Base-by-base conservation (phyloP, 2,797 vertebrate genomes). In the Syngnathus acus region DNA sequence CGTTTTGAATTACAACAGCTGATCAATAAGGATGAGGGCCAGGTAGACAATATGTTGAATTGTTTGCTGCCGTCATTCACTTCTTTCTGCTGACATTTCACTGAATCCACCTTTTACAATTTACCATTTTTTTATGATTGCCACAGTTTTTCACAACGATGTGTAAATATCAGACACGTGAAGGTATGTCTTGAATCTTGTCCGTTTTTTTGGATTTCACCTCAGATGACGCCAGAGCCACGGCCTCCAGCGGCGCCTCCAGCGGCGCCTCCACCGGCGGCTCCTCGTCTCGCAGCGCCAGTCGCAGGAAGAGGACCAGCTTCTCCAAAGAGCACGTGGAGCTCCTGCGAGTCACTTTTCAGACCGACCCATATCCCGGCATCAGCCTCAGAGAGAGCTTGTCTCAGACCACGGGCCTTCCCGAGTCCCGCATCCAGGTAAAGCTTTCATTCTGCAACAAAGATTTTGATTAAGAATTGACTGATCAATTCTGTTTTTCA, bases 341-440 rank as follows among this genome's bases (percentile, higher is more conserved):
- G 77, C 86, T 92, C 38, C 82, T 92, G 48, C 80, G 87, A 0
- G 61, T 71, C 64, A 89, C 91, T 16, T 92, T 92, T 1, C 81
- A 88, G 79, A 91, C 88, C 0, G 89, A 91, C 78, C 90, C 89
- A 0, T 92, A 92, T 67, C 91, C 91, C 0, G 91, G 91, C 67
- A 92, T 92, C 83, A 89, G 87, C 73, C 84, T 91, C 69, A 82
- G 91, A 45, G 91, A 92, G 76, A 89, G 51, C 65, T 87, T 92
- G 51, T 91, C 90, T 67, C 88, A 91, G 72, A 82, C 80, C 53
- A 92, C 91, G 0, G 91, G 91, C 62, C 84, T 92, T 40, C 91
- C 90, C 0, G 90, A 92, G 82, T 92, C 91, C 38, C 90, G 91
- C 68, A 92, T 92, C 40, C 91, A 92, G 88, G 91, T 92, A 83